Base-by-base conservation (phyloP, 2,888 invertebrate genomes). In the Choreutis nemorana region DNA sequence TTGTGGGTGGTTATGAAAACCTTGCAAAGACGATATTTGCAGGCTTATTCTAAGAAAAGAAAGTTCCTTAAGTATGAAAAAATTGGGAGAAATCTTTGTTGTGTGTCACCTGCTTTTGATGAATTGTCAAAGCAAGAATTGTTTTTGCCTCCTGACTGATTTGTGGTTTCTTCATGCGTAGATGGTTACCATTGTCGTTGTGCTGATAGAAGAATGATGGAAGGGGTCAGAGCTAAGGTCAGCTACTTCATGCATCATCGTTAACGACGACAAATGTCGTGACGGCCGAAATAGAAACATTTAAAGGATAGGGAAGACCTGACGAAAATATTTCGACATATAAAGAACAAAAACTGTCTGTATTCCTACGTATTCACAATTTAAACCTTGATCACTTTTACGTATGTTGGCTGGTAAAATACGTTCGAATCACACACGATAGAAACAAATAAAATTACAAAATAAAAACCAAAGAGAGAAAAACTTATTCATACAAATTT, bases 201-300 rank as follows among this genome's bases (percentile, higher is more conserved):
- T 46, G 48, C 50, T 61, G 66, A 62, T 61, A 52, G 58, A 65
- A 75, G 75, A 77, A 55, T 62, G 70, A 77, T 77, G 70, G 60
- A 51, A 55, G 53, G 54, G 70, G 77, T 70, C 70, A 61, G 40
- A 44, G 39, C 40, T 47, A 59, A 60, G 75, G 75, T 75, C 77
- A 71, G 57, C 58, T 45, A 42, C 59, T 67, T 55, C 70, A 66
- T 78, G 64, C 66, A 72, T 77, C 78, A 77, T 78, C 68, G 60
- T 64, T 78, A 78, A 75, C 65, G 75, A 78, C 75, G 78, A 77
- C 75, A 75, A 75, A 78, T 73, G 73, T 73, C 67, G 61, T 53
- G 60, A 57, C 54, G 56, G n/a, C n/a, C n/a, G n/a, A n/a, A n/a
- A n/a, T n/a, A 58, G 58, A 62, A 60, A 51, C 46, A 52, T 49